Evolutionary conservation across 2,797 vertebrate genomes (phyloP), one percentile per base, ranked within the genome.

Genomic region (Ctenosaura bakeri): DNA sequence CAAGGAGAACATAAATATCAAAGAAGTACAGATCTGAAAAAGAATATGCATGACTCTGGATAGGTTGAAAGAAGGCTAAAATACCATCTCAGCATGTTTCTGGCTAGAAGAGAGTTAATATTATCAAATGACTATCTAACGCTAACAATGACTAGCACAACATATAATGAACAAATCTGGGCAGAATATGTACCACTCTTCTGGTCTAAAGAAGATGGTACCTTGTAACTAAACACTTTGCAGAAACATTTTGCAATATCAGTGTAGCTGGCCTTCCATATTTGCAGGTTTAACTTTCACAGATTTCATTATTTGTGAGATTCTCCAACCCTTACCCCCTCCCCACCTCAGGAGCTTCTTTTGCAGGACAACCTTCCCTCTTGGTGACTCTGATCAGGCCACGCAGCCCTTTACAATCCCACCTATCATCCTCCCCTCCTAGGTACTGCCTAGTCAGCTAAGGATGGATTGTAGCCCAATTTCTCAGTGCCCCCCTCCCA

Each of bases 11-110:
- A 78, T 66, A 88, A 78, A 84, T 79, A 14, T 69, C 35, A 20
- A 54, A 1, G 0, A 10, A 91, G 1, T 78, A 94, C 62, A 4
- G 85, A 86, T 77, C 1, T 42, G 54, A 91, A 14, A 5, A 32
- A 38, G 1, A 81, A 42, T 85, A 77, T 74, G 82, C 88, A 80
- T 90, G 50, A 83, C 56, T 54, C 85, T 91, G 42, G 73, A 35
- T 20, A 73, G 6, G 29, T 85, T 89, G 77, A 91, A 83, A 54
- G 81, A 0, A 38, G 46, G 59, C 59, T 76, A 76, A 13, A 83
- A 52, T 77, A 59, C 46, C 52, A 50, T 56, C 69, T 56, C 88
- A 85, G 18, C 79, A 38, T 78, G 35, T n/a, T 66, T 16, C 42
- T 50, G 18, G 1, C 66, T 74, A 86, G 62, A 56, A n/a, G 59